Evolutionary conservation across 2,797 vertebrate genomes (phyloP).

Genomic region (Rhabdophis nuchalis): DNA sequence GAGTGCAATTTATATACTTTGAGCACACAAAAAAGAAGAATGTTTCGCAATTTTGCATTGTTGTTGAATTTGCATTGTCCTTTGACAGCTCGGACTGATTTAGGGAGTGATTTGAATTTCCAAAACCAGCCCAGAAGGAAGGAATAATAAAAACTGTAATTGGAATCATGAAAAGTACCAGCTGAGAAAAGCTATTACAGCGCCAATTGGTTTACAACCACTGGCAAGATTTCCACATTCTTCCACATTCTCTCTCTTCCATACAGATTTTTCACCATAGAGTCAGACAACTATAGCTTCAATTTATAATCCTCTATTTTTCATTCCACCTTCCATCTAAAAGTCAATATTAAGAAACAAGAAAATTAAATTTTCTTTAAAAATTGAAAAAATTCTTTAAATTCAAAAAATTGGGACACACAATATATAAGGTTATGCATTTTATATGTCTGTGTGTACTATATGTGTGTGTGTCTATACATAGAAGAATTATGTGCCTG

Average conservation of each 20-base stretch:
- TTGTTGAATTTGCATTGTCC: background rate
- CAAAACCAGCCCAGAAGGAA: too few relatives aligned
- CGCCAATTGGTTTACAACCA: background rate
- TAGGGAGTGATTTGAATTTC: background rate
- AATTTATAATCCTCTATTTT: background rate
- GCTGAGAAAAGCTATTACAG: background rate
- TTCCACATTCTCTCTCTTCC: background rate
- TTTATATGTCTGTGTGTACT: background rate
- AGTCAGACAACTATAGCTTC: background rate
- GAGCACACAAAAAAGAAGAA: too few relatives aligned
- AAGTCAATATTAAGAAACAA: background rate
- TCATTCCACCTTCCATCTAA: background rate
- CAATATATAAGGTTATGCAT: background rate
- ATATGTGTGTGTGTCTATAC: background rate
- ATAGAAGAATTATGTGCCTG: background rate
- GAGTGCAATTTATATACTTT: conserved; percentile 43
- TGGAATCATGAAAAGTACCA: background rate
- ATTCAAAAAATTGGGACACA: background rate
- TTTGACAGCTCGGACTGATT: background rate
- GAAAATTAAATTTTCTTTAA: background rate
- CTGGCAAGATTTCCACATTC: background rate
- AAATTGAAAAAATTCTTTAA: background rate
- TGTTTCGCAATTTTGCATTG: too few relatives aligned
- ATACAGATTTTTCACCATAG: background rate
- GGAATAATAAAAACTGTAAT: background rate